These are phyloP conservation scores for Procambarus virginalis DNA, from an alignment of 1,140 invertebrate genomes.

Conservation along the genomic window DNA sequence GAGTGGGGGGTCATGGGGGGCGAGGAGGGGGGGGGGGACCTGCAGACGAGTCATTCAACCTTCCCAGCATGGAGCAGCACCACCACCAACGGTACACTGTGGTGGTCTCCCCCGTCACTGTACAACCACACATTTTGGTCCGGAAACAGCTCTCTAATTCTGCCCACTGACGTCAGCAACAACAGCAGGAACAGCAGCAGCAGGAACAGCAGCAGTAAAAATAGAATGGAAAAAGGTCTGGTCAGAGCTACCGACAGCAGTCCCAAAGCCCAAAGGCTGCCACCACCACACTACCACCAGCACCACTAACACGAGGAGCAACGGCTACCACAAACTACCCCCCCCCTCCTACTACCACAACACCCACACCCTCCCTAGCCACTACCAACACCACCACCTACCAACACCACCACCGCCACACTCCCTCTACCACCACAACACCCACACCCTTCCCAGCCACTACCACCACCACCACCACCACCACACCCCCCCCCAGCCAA, in stretches of 20 bases:
- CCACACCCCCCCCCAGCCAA: too few species aligned
- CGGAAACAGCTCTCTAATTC: background rate
- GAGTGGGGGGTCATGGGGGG: background rate
- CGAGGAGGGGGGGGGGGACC: background rate
- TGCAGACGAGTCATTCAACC: constrained; percentile 6
- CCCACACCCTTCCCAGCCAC: background rate
- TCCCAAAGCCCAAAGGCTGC: too few species aligned
- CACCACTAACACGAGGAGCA: background rate
- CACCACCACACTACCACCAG: background rate
- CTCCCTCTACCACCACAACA: background rate
- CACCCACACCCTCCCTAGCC: too few species aligned
- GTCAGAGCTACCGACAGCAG: too few species aligned
- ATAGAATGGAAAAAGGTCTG: too few species aligned
- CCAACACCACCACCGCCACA: too few species aligned
- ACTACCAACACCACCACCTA: background rate
- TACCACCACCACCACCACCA: background rate
- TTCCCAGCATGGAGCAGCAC: background rate
- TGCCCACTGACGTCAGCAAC: too few species aligned
- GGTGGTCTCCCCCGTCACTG: background rate
- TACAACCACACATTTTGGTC: background rate
- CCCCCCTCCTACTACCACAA: background rate
- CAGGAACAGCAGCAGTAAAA: too few species aligned
- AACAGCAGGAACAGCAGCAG: too few species aligned
- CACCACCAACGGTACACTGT: background rate
- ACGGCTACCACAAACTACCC: too few species aligned